Evolutionary conservation across 2,113 vertebrate species (phyloP).

Genomic region (Amblyopsis rosae): DNA sequence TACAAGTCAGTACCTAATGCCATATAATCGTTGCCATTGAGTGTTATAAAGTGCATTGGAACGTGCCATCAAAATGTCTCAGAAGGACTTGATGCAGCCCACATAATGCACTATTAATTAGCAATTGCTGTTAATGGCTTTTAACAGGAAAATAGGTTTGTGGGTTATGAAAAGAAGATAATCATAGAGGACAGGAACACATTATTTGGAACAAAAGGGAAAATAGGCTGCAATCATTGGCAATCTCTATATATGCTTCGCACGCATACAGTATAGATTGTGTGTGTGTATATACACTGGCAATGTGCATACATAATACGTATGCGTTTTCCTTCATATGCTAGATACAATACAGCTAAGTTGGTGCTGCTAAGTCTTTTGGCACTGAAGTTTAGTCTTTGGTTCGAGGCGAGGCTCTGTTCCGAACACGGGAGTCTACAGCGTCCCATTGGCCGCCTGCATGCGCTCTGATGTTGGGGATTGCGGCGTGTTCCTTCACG

Average conservation of each 20-base stretch:
- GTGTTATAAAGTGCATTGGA: too few species aligned
- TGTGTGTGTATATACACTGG: too few species aligned
- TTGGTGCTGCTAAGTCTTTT: not conserved
- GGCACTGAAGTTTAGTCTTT: not conserved
- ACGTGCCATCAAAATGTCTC: not conserved
- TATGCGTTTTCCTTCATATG: too few species aligned
- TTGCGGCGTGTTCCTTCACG: too few species aligned
- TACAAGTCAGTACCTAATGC: too few species aligned
- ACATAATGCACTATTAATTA: not conserved
- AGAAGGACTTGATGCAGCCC: not conserved
- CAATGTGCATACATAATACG: too few species aligned
- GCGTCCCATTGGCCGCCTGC: not conserved
- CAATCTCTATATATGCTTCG: not conserved
- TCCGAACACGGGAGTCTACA: slow-evolving; percentile 22
- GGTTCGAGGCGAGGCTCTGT: not conserved
- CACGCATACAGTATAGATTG: too few species aligned
- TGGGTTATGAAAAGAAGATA: not conserved
- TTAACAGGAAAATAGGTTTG: not conserved
- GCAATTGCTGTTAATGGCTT: not conserved
- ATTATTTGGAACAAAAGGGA: not conserved
- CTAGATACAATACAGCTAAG: not conserved
- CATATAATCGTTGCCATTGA: too few species aligned
- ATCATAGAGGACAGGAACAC: not conserved
- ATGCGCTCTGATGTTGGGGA: too few species aligned
- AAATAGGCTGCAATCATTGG: not conserved